phyloP scores from a whole-genome alignment of 53 echinoderm and acorn worm genomes.

The Paelopatides confundens region DNA sequence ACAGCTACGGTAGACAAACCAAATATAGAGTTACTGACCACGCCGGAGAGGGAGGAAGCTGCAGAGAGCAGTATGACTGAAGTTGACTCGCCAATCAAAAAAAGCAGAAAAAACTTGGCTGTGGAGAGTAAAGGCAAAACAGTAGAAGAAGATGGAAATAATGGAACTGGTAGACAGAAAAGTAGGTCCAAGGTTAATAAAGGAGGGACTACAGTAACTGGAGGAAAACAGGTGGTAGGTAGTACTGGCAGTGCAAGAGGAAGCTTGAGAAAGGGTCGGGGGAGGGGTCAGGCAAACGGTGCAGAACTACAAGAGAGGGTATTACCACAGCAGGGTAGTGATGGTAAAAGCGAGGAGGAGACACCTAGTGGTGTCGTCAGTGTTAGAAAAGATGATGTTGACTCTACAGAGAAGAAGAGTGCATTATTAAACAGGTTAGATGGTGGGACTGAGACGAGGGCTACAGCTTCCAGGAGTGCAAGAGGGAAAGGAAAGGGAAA shows the following conservation, averaged over 20 bases:
- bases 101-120: not conserved
- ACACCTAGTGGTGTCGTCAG: not conserved
- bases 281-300: not conserved
- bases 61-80: not conserved
- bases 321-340: conserved; percentile 29
- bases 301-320: conserved; percentile 7
- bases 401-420: not conserved
- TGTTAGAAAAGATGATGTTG: not conserved
- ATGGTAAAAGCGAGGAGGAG: conserved; percentile 25
- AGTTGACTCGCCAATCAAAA: not conserved
- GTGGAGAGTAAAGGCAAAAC: not conserved
- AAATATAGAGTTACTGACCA: not conserved
- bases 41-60: not conserved
- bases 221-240: not conserved
- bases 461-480: conserved; percentile 21
- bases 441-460: not conserved
- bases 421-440: not conserved
- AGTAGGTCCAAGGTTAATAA: conserved; percentile 7
- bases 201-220: not conserved
- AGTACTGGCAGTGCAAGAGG: no score
- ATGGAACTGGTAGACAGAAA: not conserved
- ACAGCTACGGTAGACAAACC: not conserved
- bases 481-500: not conserved
- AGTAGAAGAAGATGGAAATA: not conserved
- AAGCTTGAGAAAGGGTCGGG: conserved; percentile 1